Evolutionary conservation across 2,888 invertebrate genomes (phyloP).

Genomic region (Yponomeuta sedellus): DNA sequence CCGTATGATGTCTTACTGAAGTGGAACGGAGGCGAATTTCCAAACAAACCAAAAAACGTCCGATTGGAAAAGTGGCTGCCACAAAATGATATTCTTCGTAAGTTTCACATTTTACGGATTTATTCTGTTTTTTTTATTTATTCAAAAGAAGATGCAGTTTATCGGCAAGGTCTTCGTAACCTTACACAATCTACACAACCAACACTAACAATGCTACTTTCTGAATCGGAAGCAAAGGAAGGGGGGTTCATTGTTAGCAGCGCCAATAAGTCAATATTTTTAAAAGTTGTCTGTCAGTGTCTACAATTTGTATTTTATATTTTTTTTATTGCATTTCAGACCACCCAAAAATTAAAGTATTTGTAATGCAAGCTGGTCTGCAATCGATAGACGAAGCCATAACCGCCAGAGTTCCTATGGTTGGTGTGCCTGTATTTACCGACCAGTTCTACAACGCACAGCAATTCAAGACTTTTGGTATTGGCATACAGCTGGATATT

Average conservation of each 20-base stretch:
- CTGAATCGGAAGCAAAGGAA: too few species aligned
- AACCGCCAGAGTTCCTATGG: conserved; percentile 13
- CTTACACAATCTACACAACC: too few species aligned
- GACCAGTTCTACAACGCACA: conserved; percentile 18
- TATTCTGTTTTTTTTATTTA: too few species aligned
- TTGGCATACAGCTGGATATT: conserved; percentile 14
- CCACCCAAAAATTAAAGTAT: conserved; percentile 17
- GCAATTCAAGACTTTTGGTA: conserved; percentile 14
- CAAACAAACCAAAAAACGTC: conserved; percentile 10
- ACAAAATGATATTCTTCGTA: conserved; percentile 16
- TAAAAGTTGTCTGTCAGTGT: too few species aligned
- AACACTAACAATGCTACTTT: too few species aligned
- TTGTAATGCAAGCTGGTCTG: conserved; percentile 17
- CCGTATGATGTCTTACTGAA: conserved; percentile 16
- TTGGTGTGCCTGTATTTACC: conserved; percentile 12
- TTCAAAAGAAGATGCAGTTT: too few species aligned
- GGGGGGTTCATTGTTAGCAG: too few species aligned
- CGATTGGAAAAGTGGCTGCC: conserved; percentile 14
- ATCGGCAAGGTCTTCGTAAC: too few species aligned
- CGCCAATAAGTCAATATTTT: too few species aligned
- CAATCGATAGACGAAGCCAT: conserved; percentile 18
- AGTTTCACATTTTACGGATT: not conserved
- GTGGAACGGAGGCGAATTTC: conserved; percentile 12
- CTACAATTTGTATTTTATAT: too few species aligned
- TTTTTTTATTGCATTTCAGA: conserved; percentile 5